Evolutionary conservation across 2,797 vertebrate species (phyloP), one percentile per base, ranked within the genome.

Genomic region (Leptoclinus maculatus): DNA sequence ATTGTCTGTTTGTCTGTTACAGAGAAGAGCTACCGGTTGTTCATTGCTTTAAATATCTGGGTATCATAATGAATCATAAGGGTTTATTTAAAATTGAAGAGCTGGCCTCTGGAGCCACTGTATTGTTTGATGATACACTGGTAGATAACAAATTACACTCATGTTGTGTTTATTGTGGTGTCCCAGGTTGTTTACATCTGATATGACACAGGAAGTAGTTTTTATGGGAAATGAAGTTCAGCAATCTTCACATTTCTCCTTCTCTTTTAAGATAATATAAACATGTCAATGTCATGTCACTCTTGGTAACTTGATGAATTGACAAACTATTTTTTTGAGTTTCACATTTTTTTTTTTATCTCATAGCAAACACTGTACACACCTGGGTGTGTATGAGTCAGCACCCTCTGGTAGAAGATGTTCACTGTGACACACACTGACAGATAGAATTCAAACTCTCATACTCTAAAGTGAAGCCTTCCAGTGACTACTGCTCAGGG

Each of bases 371-470:
- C 7, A 45, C 63, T 43, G 21, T 25, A 49, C 70, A 82, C 69
- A 82, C 79, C 83, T 75, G 82, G 16, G 39, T 29, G 38, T 29
- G 56, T 41, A 38, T 86, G 82, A 82, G 73, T 91, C 82, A 88
- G 56, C 69, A 29, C 21, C 49, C 64, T 71, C 12, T 58, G 76
- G 62, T 54, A 59, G 76, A 71, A 58, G 25, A 59, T 45, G 34
- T 82, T 87, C 73, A 83, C 67, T 54, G 47, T 88, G 80, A 81
- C 47, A 71, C 76, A 65, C 58, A 66, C 29, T 41, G 51, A 75
- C 34, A 72, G 76, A 78, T 56, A 65, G 68, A 82, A 66, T 82
- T 87, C 79, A 80, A 84, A 87, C 47, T 87, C 82, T 78, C 82
- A 86, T 84, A 76, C 78, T 78, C 25, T 23, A 32, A 63, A 29